Evolutionary conservation across 2,113 vertebrate genomes (phyloP).

Genomic region (Eptesicus fuscus): DNA sequence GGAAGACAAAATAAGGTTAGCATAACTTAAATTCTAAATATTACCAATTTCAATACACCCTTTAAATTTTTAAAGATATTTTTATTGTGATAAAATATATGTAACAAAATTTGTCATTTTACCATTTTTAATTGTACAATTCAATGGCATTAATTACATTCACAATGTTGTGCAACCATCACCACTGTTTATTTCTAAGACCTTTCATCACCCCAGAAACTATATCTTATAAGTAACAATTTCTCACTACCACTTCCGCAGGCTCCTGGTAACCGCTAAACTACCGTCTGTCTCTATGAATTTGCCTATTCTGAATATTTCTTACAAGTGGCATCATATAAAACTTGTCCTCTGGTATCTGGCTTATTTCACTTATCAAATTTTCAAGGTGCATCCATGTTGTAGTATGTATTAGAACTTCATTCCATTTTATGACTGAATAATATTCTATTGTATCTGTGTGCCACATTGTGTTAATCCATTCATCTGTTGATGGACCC

Average conservation of each 20-base stretch:
- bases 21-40: slow-evolving; percentile 26
- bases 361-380: not conserved
- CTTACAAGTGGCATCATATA: not conserved
- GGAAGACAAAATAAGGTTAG: slow-evolving; percentile 30
- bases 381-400: not conserved
- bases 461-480: not conserved
- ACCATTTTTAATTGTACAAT: slow-evolving; percentile 10
- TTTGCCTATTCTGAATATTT: slow-evolving; percentile 7
- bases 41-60: not conserved
- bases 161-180: not conserved
- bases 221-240: not conserved
- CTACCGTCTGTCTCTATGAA: not conserved
- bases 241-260: not conserved
- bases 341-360: not conserved
- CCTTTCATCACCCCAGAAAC: not conserved
- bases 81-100: not conserved
- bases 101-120: not conserved
- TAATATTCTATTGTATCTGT: not conserved
- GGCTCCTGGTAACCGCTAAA: not conserved
- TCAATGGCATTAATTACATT: not conserved
- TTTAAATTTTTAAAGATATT: not conserved
- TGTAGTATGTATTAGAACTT: not conserved
- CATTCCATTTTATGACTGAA: not conserved
- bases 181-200: not conserved
- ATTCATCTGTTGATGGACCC: not conserved